Base-by-base conservation (phyloP, 1,140 invertebrate species). In the Meloidogyne floridensis region DNA sequence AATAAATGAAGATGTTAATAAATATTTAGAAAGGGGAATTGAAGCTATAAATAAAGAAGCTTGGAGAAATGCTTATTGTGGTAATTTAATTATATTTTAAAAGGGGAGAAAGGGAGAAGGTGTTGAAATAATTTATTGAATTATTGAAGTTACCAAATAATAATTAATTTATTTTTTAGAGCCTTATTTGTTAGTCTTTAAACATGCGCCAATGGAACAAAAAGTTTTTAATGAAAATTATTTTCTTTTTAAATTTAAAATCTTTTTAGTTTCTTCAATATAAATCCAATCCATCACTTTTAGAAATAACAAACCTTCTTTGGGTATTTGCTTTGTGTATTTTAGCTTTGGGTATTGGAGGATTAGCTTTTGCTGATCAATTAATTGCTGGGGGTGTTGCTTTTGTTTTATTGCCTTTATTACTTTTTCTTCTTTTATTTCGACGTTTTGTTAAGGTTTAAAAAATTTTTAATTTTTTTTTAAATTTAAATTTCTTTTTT, bases 1-100 rank as follows among this genome's bases (percentile, higher is more conserved):
- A 11, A 81, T 87, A 13, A 65, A 86, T 71, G 85, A 86, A 76
- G 85, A 86, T 47, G 85, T 87, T n/a, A 84, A 86, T 59, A 80
- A 84, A 69, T 86, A 87, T 82, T 77, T 86, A 47, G 86, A 87
- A 69, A 69, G 79, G 11, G 82, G 80, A 53, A 86, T 86, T 54
- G 86, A 86, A 56, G 82, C 85, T 4, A 86, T 86, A 32, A 86
- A 86, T 72, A 86, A 87, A 80, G 85, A 87, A 47, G 53, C 75
- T 10, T 86, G 86, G 86, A 81, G 72, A 78, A 86, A 83, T 72
- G 78, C 80, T 42, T 86, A 87, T 72, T 86, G 85, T 72, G 69
- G 84, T 32, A 76, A 73, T 72, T 65, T 20, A 4, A 3, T 13
- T 70, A 1, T 7, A 32, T 11, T 81, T 13, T 47, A 15, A 8